Evolutionary conservation across 2,113 vertebrate genomes (phyloP).

Genomic region (Microcebus tavaratra): DNA sequence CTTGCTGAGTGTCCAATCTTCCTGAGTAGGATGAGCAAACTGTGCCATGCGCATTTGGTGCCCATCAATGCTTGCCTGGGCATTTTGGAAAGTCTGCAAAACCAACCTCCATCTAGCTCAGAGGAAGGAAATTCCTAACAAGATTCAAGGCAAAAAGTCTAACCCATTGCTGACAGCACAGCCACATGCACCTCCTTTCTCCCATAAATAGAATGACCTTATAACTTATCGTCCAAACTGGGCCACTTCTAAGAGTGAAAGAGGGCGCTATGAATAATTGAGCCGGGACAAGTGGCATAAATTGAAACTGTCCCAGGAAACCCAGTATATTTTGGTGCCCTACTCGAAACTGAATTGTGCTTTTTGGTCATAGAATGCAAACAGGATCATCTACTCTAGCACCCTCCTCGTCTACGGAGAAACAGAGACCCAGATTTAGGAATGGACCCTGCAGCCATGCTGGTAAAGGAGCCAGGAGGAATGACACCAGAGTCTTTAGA

Average conservation of each 20-base stretch:
- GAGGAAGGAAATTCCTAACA: not conserved
- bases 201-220: not conserved
- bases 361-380: not conserved
- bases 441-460: not conserved
- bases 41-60: rapidly evolving
- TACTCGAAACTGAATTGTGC: too few species aligned
- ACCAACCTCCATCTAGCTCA: not conserved
- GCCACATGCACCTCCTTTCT: not conserved
- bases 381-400: not conserved
- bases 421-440: not conserved
- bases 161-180: not conserved
- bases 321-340: rapidly evolving
- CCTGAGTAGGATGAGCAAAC: not conserved
- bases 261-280: not conserved
- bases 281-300: not conserved
- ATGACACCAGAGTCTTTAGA: not conserved
- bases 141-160: not conserved
- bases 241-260: not conserved
- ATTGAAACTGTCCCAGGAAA: not conserved
- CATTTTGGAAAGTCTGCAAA: not conserved
- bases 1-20: not conserved
- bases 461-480: not conserved
- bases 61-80: not conserved
- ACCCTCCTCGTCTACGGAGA: not conserved
- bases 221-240: not conserved